Base-by-base conservation (phyloP, 2,888 invertebrate genomes). In the Scaptomyza polygonia region DNA sequence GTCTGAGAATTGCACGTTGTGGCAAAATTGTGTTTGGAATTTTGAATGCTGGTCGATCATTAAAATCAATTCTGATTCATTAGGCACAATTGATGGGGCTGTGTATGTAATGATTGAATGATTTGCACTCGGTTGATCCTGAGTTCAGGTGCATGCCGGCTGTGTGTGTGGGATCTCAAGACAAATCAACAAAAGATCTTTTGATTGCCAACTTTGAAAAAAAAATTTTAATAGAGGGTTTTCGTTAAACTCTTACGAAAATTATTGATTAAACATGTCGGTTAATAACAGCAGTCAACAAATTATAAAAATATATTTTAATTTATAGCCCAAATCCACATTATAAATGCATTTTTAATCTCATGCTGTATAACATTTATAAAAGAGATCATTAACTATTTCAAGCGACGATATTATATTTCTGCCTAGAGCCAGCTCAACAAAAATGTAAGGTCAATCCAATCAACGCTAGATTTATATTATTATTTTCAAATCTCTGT, bases 21-120 rank as follows among this genome's bases (percentile, higher is more conserved):
- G 45, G 67, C 62, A 72, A 76, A 76, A 76, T 69, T 67, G 55
- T 73, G 25, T 72, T 67, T 77, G 66, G 39, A 62, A 62, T 68
- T 71, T 66, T 71, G 61, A 78, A 66, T 64, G 66, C 56, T 67
- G 43, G 49, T 4, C 6, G 61, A 59, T 70, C 77, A 73, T 77
- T 77, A 68, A 76, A 69, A 65, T 65, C 64, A 77, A 77, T 77
- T 75, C 75, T 74, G 49, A 66, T 64, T 77, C 72, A 75, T 76
- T 74, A 74, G 57, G 29, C 36, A 21, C 52, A 70, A 70, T 73
- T 65, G 65, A 51, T 53, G 58, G 53, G 58, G 53, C 25, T 52
- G 30, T 53, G 9, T 58, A 25, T 47, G n/a, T n/a, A 34, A 34
- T 34, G 36, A 36, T 14, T 14, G 14, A 44, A 47, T 63, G 34